phyloP scores from a whole-genome alignment of 2,113 vertebrate genomes.

The Engystomops pustulosus region DNA sequence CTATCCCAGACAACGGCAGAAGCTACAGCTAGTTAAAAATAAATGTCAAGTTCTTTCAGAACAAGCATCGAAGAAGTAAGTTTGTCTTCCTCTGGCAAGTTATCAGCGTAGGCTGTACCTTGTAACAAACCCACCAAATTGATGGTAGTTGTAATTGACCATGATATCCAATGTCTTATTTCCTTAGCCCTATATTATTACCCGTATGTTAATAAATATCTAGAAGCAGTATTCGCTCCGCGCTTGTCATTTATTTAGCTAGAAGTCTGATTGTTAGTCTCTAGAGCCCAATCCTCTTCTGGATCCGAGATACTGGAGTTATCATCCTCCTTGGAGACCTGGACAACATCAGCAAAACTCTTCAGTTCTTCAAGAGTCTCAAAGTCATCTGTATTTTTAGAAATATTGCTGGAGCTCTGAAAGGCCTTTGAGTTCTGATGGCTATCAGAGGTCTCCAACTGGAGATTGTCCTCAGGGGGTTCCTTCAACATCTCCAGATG shows the following conservation, averaged over 20 bases:
- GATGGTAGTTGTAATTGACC: neutral
- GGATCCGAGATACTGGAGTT: no score
- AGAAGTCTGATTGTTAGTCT: neutral
- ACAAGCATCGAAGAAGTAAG: no score
- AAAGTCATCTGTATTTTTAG: slow-evolving; percentile 52
- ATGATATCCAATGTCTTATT: neutral
- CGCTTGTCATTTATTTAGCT: neutral
- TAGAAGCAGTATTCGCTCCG: neutral
- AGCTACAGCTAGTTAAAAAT: no score
- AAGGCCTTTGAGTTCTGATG: no score
- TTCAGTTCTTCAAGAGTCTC: slow-evolving; percentile 60
- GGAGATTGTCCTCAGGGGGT: neutral
- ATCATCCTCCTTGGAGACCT: slow-evolving; percentile 26
- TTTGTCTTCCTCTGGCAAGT: no score
- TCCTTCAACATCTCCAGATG: neutral
- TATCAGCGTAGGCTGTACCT: no score
- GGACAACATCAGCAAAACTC: slow-evolving; percentile 42
- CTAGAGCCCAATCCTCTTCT: neutral
- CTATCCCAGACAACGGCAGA: no score
- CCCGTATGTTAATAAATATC: neutral
- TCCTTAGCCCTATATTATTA: neutral
- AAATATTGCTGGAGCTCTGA: slow-evolving; percentile 54
- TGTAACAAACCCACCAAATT: neutral
- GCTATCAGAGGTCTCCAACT: slow-evolving; percentile 8
- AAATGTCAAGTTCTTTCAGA: no score